Evolutionary conservation across 2,888 invertebrate species (phyloP).

Genomic region (Callyntrura guangdongensis): DNA sequence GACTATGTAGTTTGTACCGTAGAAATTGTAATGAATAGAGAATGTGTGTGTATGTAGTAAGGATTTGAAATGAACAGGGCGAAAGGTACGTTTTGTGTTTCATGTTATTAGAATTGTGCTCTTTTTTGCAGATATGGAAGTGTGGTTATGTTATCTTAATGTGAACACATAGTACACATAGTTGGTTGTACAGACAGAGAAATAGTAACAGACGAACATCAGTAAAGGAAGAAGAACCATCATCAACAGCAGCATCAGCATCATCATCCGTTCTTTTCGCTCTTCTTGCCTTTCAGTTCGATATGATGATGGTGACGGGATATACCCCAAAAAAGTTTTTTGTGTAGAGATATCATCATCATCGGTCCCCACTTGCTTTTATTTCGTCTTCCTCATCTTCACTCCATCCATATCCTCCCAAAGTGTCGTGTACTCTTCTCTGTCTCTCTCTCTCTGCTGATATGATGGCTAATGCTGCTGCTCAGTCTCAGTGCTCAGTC

Average conservation of each 20-base stretch:
- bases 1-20: not conserved
- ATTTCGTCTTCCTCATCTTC: slow-evolving; percentile 49
- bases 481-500: slow-evolving; percentile 37
- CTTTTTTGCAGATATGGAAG: slow-evolving; percentile 11
- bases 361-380: slow-evolving; percentile 45
- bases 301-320: slow-evolving; percentile 10
- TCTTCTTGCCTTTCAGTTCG: not conserved
- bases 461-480: slow-evolving; percentile 32
- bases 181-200: slow-evolving; percentile 29
- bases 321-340: slow-evolving; percentile 51
- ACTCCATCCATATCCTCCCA: slow-evolving; percentile 30
- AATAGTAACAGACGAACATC: slow-evolving; percentile 39
- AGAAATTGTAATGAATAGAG: not conserved
- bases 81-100: slow-evolving; percentile 18
- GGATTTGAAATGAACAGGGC: slow-evolving; percentile 31
- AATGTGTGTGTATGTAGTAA: not conserved
- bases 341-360: slow-evolving; percentile 22
- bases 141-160: slow-evolving; percentile 32
- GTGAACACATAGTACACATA: slow-evolving; percentile 26
- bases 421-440: not conserved
- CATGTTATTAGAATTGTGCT: slow-evolving; percentile 4
- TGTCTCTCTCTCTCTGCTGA: no score
- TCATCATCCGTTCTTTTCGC: slow-evolving; percentile 48
- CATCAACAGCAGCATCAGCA: slow-evolving; percentile 13
- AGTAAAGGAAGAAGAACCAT: slow-evolving; percentile 52